phyloP scores from a whole-genome alignment of 2,797 vertebrate genomes.

The Apodemus agrarius region DNA sequence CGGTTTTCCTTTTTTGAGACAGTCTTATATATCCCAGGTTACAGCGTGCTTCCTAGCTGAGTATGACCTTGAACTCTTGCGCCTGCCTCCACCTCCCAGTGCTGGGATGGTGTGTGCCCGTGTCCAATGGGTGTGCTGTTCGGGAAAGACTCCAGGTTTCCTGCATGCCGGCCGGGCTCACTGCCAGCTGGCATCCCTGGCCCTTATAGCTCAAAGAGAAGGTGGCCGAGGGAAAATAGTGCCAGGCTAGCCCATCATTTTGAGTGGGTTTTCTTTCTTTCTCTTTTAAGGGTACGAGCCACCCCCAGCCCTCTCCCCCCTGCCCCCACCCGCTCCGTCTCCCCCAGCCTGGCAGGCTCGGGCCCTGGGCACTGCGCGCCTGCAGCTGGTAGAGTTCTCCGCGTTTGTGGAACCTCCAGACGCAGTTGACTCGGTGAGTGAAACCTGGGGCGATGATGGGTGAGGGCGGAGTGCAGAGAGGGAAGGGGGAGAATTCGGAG shows the following conservation, averaged over 20 bases:
- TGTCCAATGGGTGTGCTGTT: background rate
- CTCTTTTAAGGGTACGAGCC: conserved; percentile 81
- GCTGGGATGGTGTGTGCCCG: background rate
- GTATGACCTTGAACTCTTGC: background rate
- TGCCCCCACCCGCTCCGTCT: conserved; percentile 79
- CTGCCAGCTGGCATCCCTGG: background rate
- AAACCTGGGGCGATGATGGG: background rate
- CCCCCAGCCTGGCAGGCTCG: conserved; percentile 84
- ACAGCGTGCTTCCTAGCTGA: background rate
- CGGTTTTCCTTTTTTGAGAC: background rate
- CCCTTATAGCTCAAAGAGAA: background rate
- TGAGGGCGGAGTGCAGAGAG: background rate
- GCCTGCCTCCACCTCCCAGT: background rate
- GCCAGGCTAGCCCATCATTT: background rate
- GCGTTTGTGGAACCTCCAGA: conserved; percentile 85
- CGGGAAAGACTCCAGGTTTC: background rate
- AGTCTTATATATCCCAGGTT: background rate
- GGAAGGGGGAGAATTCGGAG: background rate
- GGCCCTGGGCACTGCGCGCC: conserved; percentile 83
- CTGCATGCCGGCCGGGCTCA: background rate
- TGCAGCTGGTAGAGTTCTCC: conserved; percentile 84
- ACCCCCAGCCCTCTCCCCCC: conserved; percentile 79
- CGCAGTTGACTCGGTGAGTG: conserved; percentile 84
- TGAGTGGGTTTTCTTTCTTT: conserved; percentile 50
- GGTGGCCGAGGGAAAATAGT: background rate